Evolutionary conservation across 2,888 invertebrate genomes (phyloP), one percentile per base, ranked within the genome.

Genomic region (Hydroisotoma schaefferi): DNA sequence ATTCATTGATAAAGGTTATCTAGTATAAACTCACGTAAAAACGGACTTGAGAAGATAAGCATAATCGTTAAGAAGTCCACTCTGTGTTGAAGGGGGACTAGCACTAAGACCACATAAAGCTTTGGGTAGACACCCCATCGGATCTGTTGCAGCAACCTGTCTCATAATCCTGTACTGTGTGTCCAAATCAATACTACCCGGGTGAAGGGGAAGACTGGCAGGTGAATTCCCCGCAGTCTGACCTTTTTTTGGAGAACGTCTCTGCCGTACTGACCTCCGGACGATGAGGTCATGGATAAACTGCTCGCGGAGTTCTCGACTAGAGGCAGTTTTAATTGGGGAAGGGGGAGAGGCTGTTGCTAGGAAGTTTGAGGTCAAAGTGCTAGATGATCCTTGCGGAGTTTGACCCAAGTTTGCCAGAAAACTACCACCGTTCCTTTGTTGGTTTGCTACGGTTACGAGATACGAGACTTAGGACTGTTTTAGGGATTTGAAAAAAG

Each of bases 81-180:
- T 61, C 46, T 68, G 63, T 18, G 48, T 52, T 2, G 63, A 61
- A 23, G 68, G 69, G 8, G 82, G 80, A 26, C 81, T 79, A 20
- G 84, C 83, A 63, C 83, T 83, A 73, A 85, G 75, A 75, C 84
- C 84, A 74, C 85, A 85, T 63, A 84, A 83, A 65, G 84, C 77
- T 76, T 84, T 84, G 2, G 85, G 84, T 57, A 85, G 76, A 74
- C 84, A 85, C 4, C 57, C 58, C 22, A 71, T 53, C 28, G 65
- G 68, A 63, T 71, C 71, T 37, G 69, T 55, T 15, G 60, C 59
- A 10, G 61, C 63, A 10, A 68, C 55, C 55, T 71, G 71, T 43
- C 69, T 51, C 56, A 66, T 62, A 20, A 71, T 54, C 3, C 70
- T 37, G 8, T 46, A 58, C 49, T 63, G 63, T 25, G 55, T 25